Base-by-base conservation (phyloP, 2,113 vertebrate genomes). In the Xenotilapia leptura region DNA sequence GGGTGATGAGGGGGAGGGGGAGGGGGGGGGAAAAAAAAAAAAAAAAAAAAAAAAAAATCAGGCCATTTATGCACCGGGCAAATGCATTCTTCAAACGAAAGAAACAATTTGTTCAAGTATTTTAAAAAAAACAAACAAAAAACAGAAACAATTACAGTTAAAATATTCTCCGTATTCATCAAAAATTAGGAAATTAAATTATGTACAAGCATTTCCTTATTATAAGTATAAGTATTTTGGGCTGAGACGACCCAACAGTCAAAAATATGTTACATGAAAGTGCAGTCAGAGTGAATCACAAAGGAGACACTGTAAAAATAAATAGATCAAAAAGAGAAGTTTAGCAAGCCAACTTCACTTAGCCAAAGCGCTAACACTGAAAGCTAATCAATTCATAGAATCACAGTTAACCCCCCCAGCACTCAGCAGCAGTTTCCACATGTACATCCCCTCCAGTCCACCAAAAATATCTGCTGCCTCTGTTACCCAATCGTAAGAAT, bases 401-500 rank as follows among this genome's bases (percentile, higher is more conserved):
- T 58, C 21, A 7, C 62, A 77, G 26, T 84, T 8, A 21, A 10
- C 3, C 26, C 33, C 51, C 17, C 10, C 31, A 65, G 60, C 31
- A 83, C 19, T 79, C 17, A 49, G 79, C 70, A 75, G 77, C 19
- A 7, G 54, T 23, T 83, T 36, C n/a, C 19, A 3, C 5, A 3
- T 42, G 31, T 15, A 38, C 28, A 26, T 81, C 38, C 5, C 9
- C 6, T 83, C 2, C 17, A 2, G 13, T 86, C 55, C 80, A 45
- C 26, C 68, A 23, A 26, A 36, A 73, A 62, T 82, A 42, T 45
- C 51, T 62, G 38, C 54, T 36, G 55, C 49, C 54, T 58, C 49
- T 54, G 79, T 84, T 38, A 62, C 54, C 49, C 40, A 7, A 73
- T 26, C 83, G 80, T 82, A 87, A 90, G 94, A 96, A 96, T 95